A percentile compares a stretch with the other conserved stretches of the same genome.
Conservation (phyloP, 2,797 vertebrate genomes). For the Falco biarmicus region DNA sequence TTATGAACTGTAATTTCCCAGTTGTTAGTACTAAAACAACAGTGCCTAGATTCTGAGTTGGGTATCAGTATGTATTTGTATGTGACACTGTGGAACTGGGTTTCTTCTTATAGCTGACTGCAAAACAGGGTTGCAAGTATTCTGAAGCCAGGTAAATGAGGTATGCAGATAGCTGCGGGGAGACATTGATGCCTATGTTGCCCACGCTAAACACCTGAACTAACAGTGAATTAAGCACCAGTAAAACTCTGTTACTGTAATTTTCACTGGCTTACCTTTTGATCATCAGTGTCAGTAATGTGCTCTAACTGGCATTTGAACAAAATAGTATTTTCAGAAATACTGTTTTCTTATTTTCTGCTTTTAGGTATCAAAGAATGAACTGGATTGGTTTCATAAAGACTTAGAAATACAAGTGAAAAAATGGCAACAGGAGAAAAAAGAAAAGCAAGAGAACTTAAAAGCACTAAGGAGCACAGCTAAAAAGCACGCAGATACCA, state of each 20-base stretch:
- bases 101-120: not conserved
- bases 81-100: not conserved
- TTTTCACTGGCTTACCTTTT: not conserved
- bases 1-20: not conserved
- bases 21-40: not conserved
- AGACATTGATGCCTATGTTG: not conserved
- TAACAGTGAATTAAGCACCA: not conserved
- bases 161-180: not conserved
- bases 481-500: conserved; percentile 78
- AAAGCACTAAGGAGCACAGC: conserved; percentile 81
- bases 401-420: conserved; percentile 86
- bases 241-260: not conserved
- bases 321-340: not conserved
- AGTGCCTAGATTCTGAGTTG: not conserved
- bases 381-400: conserved; percentile 85
- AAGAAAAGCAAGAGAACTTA: conserved; percentile 85
- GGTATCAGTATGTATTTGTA: not conserved
- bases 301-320: not conserved
- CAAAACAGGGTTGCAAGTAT: not conserved
- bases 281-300: not conserved
- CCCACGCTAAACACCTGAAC: not conserved
- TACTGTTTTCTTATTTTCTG: not conserved
- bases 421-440: conserved; percentile 92
- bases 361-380: conserved; percentile 84
- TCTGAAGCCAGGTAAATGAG: not conserved